Evolutionary conservation across 2,113 vertebrate genomes (phyloP).

Genomic region (Elephantulus edwardii): DNA sequence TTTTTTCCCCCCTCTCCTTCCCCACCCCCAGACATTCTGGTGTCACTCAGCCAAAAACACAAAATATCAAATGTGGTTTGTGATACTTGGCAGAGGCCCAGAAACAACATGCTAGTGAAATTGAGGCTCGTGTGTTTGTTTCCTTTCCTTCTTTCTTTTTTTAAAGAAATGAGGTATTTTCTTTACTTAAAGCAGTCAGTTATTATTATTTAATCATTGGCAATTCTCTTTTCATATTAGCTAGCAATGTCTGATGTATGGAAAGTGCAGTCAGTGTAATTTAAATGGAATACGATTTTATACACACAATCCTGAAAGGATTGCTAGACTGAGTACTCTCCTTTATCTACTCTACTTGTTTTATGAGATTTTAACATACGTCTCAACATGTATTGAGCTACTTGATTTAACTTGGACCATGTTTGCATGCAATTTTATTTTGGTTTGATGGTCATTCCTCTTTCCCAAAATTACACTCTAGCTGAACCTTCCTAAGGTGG

Average conservation of each 20-base stretch:
- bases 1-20: background rate
- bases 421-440: conserved; percentile 48
- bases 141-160: conserved; percentile 36
- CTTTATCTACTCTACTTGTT: conserved; percentile 12
- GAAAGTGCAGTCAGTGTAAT: background rate
- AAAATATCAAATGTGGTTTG: conserved; percentile 70
- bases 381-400: background rate
- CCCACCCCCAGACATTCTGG: conserved; percentile 15
- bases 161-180: background rate
- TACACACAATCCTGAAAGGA: background rate
- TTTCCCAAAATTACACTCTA: background rate
- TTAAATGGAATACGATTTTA: conserved; percentile 1
- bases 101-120: conserved; percentile 39
- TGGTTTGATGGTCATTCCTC: background rate
- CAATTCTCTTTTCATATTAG: background rate
- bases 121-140: conserved; percentile 46
- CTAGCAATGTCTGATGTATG: background rate
- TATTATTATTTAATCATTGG: background rate
- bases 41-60: conserved; percentile 10
- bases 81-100: conserved; percentile 57
- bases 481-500: background rate
- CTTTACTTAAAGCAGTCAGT: conserved; percentile 23
- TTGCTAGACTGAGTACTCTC: background rate
- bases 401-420: background rate
- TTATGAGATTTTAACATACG: background rate